Evolutionary conservation across 2,888 invertebrate genomes (phyloP).

Genomic region (Hololepta plana): DNA sequence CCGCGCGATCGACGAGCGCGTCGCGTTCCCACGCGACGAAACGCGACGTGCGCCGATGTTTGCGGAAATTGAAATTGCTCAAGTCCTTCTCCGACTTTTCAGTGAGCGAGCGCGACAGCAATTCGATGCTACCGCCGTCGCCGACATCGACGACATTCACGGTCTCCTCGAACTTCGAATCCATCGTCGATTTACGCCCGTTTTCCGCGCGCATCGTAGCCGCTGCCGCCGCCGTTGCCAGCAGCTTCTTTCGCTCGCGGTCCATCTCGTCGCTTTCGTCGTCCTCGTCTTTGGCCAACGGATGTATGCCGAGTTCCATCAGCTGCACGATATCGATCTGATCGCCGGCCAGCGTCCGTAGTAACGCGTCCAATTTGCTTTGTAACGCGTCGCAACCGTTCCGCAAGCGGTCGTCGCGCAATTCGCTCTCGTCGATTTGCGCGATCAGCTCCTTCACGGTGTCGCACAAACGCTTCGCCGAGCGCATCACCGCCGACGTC

Average conservation of each 20-base stretch:
- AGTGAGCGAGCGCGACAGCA: too few species aligned
- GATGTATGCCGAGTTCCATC: slow-evolving; percentile 5
- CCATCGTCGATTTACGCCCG: too few species aligned
- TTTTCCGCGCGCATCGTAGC: slow-evolving; percentile 11
- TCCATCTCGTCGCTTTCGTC: too few species aligned
- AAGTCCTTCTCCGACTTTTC: slow-evolving; percentile 27
- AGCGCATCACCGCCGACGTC: slow-evolving; percentile 48
- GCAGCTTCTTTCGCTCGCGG: slow-evolving; percentile 7
- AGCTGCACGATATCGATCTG: slow-evolving; percentile 25
- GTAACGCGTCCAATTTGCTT: slow-evolving; percentile 54
- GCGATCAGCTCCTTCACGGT: slow-evolving; percentile 59
- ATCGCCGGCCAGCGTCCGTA: slow-evolving; percentile 55
- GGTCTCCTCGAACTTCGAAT: too few species aligned
- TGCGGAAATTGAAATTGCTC: slow-evolving; percentile 26
- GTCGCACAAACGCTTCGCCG: slow-evolving; percentile 50
- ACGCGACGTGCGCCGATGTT: slow-evolving; percentile 19
- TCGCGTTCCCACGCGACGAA: slow-evolving; percentile 36
- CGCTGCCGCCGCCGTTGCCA: slow-evolving; percentile 11
- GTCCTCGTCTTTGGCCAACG: slow-evolving; percentile 14
- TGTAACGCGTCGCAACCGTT: slow-evolving; percentile 55
- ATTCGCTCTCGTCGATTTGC: slow-evolving; percentile 37
- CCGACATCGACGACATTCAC: too few species aligned
- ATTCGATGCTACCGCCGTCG: slow-evolving; percentile 9
- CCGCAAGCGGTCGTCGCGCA: slow-evolving; percentile 40
- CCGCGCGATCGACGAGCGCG: slow-evolving; percentile 44